These are phyloP conservation scores for Mongoloraphidia duomilia DNA, from an alignment of 2,888 invertebrate species.

Conservation along the genomic window DNA sequence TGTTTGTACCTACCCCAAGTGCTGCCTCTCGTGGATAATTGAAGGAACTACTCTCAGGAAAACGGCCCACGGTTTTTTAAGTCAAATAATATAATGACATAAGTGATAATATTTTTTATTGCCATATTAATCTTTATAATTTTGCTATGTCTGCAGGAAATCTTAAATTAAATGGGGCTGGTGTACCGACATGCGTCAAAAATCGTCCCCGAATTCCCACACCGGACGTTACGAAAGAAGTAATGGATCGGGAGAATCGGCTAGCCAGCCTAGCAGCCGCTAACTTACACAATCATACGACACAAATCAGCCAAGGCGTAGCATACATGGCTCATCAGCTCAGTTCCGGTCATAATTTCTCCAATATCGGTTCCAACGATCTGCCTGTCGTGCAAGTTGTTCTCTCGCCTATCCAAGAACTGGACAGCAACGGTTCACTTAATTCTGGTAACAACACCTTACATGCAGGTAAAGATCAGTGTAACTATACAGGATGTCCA, in stretches of 20 bases:
- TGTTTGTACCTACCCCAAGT: too few species aligned
- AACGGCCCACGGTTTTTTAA: too few species aligned
- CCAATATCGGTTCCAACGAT: conserved; percentile 30
- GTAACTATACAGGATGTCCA: too few species aligned
- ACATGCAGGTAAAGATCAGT: conserved; percentile 33
- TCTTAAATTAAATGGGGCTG: conserved; percentile 53
- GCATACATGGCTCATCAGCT: conserved; percentile 51
- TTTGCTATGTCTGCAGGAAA: conserved; percentile 32
- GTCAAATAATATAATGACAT: too few species aligned
- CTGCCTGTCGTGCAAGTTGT: conserved; percentile 64
- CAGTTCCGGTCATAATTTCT: conserved; percentile 19
- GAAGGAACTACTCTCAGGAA: too few species aligned
- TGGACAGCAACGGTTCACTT: conserved; percentile 44
- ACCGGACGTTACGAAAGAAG: conserved; percentile 74
- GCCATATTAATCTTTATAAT: too few species aligned
- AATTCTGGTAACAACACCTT: conserved; percentile 54
- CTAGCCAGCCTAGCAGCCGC: conserved; percentile 36
- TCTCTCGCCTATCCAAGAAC: conserved; percentile 71
- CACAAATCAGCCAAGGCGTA: conserved; percentile 37
- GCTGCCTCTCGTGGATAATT: too few species aligned
- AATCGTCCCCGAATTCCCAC: conserved; percentile 80
- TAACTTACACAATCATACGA: conserved; percentile 23
- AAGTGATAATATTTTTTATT: too few species aligned
- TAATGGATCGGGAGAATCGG: conserved; percentile 54
- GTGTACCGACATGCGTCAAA: conserved; percentile 50